Conservation (phyloP, 2,797 vertebrate genomes). For the Lepilemur septentrionalis region DNA sequence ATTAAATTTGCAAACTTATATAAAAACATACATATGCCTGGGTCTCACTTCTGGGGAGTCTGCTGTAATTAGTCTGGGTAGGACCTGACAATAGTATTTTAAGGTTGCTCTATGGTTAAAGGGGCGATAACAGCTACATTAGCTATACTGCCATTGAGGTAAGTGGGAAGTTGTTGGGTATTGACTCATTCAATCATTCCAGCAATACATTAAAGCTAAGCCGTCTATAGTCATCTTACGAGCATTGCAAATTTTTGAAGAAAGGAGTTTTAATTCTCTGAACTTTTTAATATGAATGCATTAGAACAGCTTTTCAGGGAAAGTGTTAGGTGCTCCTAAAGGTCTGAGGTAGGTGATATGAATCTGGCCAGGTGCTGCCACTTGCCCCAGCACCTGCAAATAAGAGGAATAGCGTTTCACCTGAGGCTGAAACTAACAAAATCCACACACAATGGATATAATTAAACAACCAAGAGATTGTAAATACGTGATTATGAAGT, state of each 20-base stretch:
- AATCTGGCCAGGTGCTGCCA: neutral
- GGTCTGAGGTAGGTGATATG: no score
- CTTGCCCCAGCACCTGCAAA: neutral
- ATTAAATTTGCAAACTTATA: neutral
- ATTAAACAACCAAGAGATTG: neutral
- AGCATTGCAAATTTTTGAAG: neutral
- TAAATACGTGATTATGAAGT: neutral
- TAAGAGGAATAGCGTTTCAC: neutral
- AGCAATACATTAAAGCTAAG: neutral
- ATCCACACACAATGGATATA: neutral
- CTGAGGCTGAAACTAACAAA: neutral
- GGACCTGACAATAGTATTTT: neutral
- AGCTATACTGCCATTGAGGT: neutral
- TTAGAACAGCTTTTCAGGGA: neutral
- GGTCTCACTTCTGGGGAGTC: neutral
- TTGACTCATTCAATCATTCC: neutral
- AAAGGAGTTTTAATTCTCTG: neutral
- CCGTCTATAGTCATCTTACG: neutral
- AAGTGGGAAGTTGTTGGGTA: neutral
- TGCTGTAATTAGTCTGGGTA: neutral
- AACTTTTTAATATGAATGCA: neutral
- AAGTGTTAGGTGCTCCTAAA: neutral
- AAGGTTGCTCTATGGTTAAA: neutral
- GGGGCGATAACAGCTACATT: neutral
- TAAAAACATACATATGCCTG: neutral